These are phyloP conservation scores for Protobothrops mucrosquamatus DNA, from an alignment of 2,113 vertebrate genomes.

Conservation along the genomic window DNA sequence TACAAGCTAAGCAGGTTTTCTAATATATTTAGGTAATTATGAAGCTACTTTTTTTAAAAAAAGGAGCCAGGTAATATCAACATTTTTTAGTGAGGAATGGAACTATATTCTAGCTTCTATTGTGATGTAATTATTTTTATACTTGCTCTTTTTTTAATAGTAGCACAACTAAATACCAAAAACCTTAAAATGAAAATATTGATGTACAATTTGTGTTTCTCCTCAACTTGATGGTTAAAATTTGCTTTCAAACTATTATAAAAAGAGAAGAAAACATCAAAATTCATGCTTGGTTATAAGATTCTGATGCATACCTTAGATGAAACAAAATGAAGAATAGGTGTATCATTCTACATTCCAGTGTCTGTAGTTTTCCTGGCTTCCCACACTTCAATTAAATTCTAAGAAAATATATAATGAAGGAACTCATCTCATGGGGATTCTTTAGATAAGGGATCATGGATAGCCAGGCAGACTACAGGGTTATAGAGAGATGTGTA, in stretches of 20 bases:
- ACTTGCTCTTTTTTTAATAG: neutral
- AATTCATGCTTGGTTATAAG: neutral
- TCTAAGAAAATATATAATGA: neutral
- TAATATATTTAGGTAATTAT: neutral
- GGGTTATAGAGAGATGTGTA: neutral
- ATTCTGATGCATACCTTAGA: neutral
- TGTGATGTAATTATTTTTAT: neutral
- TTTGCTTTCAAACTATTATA: neutral
- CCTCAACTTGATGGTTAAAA: neutral
- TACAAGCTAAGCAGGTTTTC: neutral
- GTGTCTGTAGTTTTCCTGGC: neutral
- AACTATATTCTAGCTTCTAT: neutral
- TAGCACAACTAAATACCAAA: neutral
- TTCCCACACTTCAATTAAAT: neutral
- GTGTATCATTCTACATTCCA: neutral
- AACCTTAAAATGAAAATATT: neutral
- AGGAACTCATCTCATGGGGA: neutral
- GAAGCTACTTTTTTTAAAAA: neutral
- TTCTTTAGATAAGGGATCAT: neutral
- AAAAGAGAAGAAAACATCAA: neutral
- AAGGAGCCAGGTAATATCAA: neutral
- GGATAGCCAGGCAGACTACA: neutral
- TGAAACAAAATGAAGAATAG: neutral
- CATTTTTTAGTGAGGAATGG: neutral
- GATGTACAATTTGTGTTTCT: neutral